Conservation (phyloP, 2,797 vertebrate genomes). For the Cynodonichthys magdalenae region DNA sequence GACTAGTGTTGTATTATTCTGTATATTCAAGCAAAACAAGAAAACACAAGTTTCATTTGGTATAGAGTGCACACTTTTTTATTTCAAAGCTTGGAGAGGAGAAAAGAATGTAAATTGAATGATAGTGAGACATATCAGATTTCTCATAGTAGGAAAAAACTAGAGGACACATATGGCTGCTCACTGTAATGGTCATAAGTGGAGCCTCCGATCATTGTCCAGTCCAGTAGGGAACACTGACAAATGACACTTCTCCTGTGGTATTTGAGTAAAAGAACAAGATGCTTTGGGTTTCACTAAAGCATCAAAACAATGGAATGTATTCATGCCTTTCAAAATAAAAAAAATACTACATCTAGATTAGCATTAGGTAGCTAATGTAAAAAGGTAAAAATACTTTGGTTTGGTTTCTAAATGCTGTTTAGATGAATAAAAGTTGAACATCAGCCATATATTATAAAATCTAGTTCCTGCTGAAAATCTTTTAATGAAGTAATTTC, state of each 20-base stretch:
- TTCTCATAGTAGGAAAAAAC: slow-evolving; percentile 48
- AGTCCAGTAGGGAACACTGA: slow-evolving; percentile 30
- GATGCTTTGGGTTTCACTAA: no score
- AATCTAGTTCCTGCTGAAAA: slow-evolving; percentile 17
- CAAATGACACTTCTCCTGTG: slow-evolving; percentile 17
- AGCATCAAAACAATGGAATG: no score
- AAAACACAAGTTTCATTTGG: no score
- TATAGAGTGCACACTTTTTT: not conserved
- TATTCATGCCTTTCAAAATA: not conserved
- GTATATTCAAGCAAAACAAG: not conserved
- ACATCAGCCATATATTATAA: slow-evolving; percentile 20
- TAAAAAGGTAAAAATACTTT: no score
- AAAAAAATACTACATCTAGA: not conserved
- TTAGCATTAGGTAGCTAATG: not conserved
- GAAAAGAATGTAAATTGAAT: slow-evolving; percentile 45
- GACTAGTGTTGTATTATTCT: not conserved
- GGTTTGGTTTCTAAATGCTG: not conserved
- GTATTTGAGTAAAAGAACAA: no score
- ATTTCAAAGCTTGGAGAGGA: slow-evolving; percentile 15
- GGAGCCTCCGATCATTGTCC: slow-evolving; percentile 65
- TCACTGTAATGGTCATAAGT: slow-evolving; percentile 36
- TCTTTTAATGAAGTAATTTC: slow-evolving; percentile 13
- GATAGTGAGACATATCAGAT: slow-evolving; percentile 62
- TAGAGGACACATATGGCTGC: slow-evolving; percentile 60
- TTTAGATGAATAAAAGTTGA: slow-evolving; percentile 4